Evolutionary conservation across 1,140 invertebrate species (phyloP), one percentile per base, ranked within the genome.

Genomic region (Tenebrio molitor): DNA sequence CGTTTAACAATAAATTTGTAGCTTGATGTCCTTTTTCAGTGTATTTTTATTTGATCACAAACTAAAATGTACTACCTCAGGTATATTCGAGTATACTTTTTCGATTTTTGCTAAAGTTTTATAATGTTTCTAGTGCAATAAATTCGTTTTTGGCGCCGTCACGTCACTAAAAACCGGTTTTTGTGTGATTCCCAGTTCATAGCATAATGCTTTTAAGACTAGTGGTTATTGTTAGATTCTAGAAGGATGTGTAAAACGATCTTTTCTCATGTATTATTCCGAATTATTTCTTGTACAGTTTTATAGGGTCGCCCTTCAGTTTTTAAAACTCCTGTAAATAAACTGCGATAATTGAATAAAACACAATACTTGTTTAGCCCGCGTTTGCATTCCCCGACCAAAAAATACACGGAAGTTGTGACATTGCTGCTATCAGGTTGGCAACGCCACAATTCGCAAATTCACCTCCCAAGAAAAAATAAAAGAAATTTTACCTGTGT

Each of bases 41-140:
- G 50, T 58, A 58, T 58, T 58, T 58, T 58, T 29, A 29, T 12
- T 58, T 58, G 25, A 12, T 29, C 50, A 58, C 50, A 29, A 50
- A 58, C 50, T 58, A 15, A 58, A 58, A 33, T 58, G 50, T 76
- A 72, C 75, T 76, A 76, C 73, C 75, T 76, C 75, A 76, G 70
- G 73, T 72, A 73, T 66, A 72, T 74, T 74, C 39, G 36, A 63
- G 73, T 74, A 74, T 74, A 71, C 73, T 74, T 74, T n/a, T 71
- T 63, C 71, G 36, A 72, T 71, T 73, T 72, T 65, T 72, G 67
- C 69, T 67, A 74, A 76, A 73, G 33, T 62, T 68, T 64, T 70
- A 66, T 69, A 73, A 36, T 25, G 66, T 63, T 70, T 75, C 44
- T 74, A 76, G 74, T 76, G 74, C 74, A 76, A 76, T 76, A 76